Conservation (phyloP, 2,113 vertebrate species). For the Glaucidium brasilianum region DNA sequence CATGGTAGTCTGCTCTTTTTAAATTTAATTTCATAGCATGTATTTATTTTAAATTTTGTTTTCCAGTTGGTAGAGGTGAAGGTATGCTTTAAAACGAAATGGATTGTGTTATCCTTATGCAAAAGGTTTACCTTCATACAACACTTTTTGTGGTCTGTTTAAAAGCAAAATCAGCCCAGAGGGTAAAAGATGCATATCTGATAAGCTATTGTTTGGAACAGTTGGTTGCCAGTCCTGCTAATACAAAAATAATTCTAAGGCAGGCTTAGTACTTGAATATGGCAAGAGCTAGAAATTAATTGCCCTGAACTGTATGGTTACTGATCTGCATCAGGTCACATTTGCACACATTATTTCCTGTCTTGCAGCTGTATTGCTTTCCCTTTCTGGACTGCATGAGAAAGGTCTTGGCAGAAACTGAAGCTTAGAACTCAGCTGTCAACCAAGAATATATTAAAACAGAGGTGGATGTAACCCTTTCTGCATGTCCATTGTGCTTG, state of each 20-base stretch:
- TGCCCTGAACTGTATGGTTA: background rate
- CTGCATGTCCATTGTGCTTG: background rate
- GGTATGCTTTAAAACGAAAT: background rate
- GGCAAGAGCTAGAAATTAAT: constrained; percentile 35
- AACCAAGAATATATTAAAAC: background rate
- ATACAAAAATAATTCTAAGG: background rate
- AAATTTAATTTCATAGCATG: background rate
- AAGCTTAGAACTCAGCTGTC: background rate
- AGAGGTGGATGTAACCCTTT: background rate
- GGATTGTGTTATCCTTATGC: background rate
- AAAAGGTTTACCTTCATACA: background rate
- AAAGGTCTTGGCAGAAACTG: background rate
- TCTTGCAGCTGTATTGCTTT: background rate
- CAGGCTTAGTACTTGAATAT: background rate
- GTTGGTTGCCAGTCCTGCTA: background rate
- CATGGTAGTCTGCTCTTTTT: background rate
- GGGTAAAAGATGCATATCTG: background rate
- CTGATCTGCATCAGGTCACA: background rate
- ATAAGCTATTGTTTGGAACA: background rate
- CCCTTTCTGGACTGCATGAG: background rate
- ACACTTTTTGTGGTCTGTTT: background rate
- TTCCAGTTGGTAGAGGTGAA: background rate
- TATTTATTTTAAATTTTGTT: background rate
- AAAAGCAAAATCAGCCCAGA: background rate
- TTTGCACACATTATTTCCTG: background rate